Conservation (phyloP, 2,113 vertebrate species). For the Sphaerodactylus townsendi region DNA sequence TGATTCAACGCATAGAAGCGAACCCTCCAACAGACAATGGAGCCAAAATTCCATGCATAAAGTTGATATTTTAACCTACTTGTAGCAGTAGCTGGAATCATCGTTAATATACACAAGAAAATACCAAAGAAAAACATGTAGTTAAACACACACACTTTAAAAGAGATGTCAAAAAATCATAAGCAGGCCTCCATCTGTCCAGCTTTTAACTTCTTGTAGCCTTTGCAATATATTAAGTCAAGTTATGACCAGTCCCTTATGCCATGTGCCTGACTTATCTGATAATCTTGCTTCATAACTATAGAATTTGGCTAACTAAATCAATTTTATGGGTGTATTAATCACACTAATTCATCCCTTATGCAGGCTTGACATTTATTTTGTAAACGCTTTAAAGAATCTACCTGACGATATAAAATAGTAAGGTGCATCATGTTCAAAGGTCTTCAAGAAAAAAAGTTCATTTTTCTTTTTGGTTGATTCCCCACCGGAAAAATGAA, state of each 20-base stretch:
- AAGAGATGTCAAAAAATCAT: too few relatives aligned
- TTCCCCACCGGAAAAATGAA: too few relatives aligned
- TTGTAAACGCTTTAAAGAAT: background rate
- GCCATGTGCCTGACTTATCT: background rate
- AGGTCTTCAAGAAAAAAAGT: background rate
- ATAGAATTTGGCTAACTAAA: background rate
- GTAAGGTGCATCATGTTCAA: background rate
- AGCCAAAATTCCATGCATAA: too few relatives aligned
- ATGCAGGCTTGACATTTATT: background rate
- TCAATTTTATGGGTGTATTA: background rate
- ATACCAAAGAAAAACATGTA: background rate
- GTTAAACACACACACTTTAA: too few relatives aligned
- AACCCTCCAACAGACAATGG: too few relatives aligned
- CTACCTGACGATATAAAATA: background rate
- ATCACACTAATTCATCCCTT: slow-evolving; percentile 1
- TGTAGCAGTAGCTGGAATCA: too few relatives aligned
- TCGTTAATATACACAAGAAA: background rate
- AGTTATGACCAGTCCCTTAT: background rate
- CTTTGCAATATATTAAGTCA: background rate
- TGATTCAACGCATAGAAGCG: too few relatives aligned
- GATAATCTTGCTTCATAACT: background rate
- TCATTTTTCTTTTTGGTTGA: background rate
- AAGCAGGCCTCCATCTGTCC: background rate
- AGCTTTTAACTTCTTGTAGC: background rate
- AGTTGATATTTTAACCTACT: too few relatives aligned